These are phyloP conservation scores for Perithous albicinctus DNA, from an alignment of 2,888 invertebrate species.

Conservation along the genomic window DNA sequence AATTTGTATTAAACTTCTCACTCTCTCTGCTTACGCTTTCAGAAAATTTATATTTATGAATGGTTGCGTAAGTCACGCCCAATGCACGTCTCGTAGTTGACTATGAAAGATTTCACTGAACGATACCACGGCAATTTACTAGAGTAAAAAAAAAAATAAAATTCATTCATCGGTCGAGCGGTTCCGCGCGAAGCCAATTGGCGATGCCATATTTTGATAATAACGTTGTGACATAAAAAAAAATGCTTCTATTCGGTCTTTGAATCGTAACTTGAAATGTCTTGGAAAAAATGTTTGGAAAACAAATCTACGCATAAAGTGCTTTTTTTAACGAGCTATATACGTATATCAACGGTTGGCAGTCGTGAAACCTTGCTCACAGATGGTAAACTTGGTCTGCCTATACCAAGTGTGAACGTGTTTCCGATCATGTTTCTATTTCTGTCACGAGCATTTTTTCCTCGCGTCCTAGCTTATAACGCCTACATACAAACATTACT, in stretches of 20 bases:
- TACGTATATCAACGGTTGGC: not conserved
- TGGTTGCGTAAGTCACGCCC: slow-evolving; percentile 43
- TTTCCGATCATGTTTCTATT: slow-evolving; percentile 67
- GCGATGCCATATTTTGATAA: slow-evolving; percentile 6
- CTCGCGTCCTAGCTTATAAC: slow-evolving; percentile 17
- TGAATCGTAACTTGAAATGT: not conserved
- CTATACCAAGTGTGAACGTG: slow-evolving; percentile 55
- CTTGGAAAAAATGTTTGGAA: not conserved
- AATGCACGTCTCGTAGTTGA: slow-evolving; percentile 52
- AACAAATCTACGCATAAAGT: no score
- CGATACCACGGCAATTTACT: slow-evolving; percentile 23
- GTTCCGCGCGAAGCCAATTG: not conserved
- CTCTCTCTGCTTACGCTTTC: slow-evolving; percentile 7
- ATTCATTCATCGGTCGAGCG: slow-evolving; percentile 54
- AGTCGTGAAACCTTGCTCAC: slow-evolving; percentile 32
- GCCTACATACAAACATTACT: slow-evolving; percentile 7
- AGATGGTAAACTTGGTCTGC: slow-evolving; percentile 41
- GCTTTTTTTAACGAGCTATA: no score
- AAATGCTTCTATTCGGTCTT: not conserved
- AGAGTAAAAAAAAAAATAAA: slow-evolving; percentile 26
- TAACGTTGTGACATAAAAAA: not conserved
- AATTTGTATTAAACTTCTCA: slow-evolving; percentile 22
- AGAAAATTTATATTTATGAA: slow-evolving; percentile 61
- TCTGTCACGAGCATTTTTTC: slow-evolving; percentile 56
- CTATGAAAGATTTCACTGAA: slow-evolving; percentile 45